These are phyloP conservation scores for Ophion ventricosus DNA, from an alignment of 2,888 invertebrate species.

Conservation along the genomic window DNA sequence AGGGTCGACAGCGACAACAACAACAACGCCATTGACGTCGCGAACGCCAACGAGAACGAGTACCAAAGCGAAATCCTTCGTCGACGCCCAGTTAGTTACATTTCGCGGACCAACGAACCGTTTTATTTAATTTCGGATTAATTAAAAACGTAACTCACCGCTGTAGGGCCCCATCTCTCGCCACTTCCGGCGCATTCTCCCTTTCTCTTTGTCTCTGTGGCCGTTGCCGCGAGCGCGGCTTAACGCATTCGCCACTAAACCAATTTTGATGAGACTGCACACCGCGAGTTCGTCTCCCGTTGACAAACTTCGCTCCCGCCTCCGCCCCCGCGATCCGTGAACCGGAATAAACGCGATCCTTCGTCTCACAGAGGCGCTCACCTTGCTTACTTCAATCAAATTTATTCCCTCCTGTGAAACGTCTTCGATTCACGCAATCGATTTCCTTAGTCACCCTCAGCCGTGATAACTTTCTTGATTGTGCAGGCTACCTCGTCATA, in stretches of 20 bases:
- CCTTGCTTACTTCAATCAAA: slow-evolving; percentile 50
- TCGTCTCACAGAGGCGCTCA: neutral
- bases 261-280: slow-evolving; percentile 58
- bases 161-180: slow-evolving; percentile 55
- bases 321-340: neutral
- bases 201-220: neutral
- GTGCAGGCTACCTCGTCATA: slow-evolving; percentile 1
- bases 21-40: neutral
- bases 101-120: slow-evolving; percentile 69
- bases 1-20: slow-evolving; percentile 4
- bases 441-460: neutral
- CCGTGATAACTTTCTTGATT: neutral
- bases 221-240: slow-evolving; percentile 13
- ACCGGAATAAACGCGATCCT: slow-evolving; percentile 5
- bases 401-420: slow-evolving; percentile 19
- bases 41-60: slow-evolving; percentile 20
- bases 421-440: slow-evolving; percentile 1
- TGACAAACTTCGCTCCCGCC: slow-evolving; percentile 13
- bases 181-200: neutral
- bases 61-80: slow-evolving; percentile 31
- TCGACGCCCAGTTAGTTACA: slow-evolving; percentile 65
- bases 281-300: slow-evolving; percentile 46
- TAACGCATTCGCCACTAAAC: slow-evolving; percentile 61
- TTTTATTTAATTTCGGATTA: slow-evolving; percentile 73
- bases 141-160: slow-evolving; percentile 71